Evolutionary conservation across 2,888 invertebrate species (phyloP).

Genomic region (Molorchus minor): DNA sequence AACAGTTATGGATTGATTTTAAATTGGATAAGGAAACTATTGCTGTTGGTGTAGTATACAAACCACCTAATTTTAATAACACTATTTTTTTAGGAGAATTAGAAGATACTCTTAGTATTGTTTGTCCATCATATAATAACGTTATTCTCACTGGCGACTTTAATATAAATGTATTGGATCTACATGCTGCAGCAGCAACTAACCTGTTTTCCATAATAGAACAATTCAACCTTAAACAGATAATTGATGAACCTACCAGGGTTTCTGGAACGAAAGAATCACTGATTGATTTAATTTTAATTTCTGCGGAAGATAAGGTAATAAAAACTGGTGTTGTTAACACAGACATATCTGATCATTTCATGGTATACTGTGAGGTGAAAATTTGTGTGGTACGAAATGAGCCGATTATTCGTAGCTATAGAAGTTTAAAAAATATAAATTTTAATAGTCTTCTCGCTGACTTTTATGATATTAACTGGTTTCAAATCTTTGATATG

Average conservation of each 20-base stretch:
- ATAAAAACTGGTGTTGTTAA: background rate
- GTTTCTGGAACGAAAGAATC: no score
- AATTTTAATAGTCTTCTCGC: background rate
- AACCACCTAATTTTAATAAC: no score
- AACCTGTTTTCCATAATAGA: background rate
- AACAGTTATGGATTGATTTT: background rate
- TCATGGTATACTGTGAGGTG: background rate
- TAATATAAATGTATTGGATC: background rate
- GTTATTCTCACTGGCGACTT: background rate
- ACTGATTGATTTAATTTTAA: background rate
- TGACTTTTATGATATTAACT: background rate
- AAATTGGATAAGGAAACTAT: background rate
- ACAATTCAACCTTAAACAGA: background rate
- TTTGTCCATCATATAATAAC: background rate
- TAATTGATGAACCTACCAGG: background rate
- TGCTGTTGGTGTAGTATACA: no score
- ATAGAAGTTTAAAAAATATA: constrained; percentile 3
- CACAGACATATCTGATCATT: background rate
- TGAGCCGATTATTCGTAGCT: background rate
- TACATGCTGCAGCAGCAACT: background rate
- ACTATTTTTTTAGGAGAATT: no score
- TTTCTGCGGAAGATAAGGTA: background rate
- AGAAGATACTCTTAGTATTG: background rate
- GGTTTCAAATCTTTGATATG: no score
- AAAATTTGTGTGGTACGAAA: background rate